Evolutionary conservation across 2,797 vertebrate genomes (phyloP).

Genomic region (Sciurus vulgaris): DNA sequence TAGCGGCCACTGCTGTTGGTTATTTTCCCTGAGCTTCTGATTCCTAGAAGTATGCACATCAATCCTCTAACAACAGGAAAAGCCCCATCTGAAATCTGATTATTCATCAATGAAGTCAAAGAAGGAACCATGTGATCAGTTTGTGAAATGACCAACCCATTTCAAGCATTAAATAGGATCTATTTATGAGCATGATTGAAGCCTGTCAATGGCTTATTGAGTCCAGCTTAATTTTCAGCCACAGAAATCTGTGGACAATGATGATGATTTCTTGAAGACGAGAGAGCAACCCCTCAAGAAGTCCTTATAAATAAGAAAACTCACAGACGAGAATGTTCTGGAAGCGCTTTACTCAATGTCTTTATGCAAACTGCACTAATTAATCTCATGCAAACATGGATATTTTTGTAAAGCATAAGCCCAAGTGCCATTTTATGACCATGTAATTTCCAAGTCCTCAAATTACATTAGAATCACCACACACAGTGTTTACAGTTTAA

Average conservation of each 20-base stretch:
- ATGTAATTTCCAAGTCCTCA: constrained; percentile 87
- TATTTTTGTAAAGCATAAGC: constrained; percentile 87
- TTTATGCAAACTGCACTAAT: constrained; percentile 84
- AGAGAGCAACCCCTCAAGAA: constrained; percentile 29
- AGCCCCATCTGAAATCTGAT: neutral
- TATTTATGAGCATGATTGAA: constrained; percentile 53
- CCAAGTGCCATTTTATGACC: constrained; percentile 82
- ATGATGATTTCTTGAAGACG: constrained; percentile 59
- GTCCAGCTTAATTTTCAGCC: constrained; percentile 51
- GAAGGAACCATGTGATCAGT: neutral
- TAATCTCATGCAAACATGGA: constrained; percentile 86
- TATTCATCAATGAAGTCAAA: constrained; percentile 33
- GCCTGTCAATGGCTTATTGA: neutral
- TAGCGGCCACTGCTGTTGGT: neutral
- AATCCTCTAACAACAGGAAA: neutral
- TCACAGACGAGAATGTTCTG: constrained; percentile 62
- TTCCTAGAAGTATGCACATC: neutral
- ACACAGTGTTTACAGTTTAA: constrained; percentile 86
- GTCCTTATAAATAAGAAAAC: constrained; percentile 65
- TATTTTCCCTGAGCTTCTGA: neutral
- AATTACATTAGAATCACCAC: constrained; percentile 87
- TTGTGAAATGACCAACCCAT: constrained; percentile 33
- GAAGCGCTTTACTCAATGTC: constrained; percentile 72
- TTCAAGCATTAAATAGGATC: constrained; percentile 51
- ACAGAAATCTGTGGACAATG: constrained; percentile 46